Conservation (phyloP, 2,888 invertebrate species). For the Pyrrhia umbra region DNA sequence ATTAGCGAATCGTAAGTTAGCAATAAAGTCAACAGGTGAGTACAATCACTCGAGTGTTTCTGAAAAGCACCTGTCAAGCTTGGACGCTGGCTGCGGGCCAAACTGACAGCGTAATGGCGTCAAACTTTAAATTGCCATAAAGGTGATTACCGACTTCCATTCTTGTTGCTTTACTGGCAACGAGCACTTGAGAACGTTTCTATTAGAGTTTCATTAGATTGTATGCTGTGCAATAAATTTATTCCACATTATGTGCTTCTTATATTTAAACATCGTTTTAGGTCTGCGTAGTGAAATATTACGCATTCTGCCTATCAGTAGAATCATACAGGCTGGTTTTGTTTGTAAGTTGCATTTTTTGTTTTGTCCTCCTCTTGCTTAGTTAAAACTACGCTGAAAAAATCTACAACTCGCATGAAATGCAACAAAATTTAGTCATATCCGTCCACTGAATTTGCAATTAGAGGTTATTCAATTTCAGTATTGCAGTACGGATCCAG, state of each 20-base stretch:
- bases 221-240: neutral
- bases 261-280: too few species aligned
- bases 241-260: neutral
- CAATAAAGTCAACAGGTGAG: conserved; percentile 74
- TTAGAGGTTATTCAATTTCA: conserved; percentile 44
- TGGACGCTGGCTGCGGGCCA: conserved; percentile 75
- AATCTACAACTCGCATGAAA: neutral
- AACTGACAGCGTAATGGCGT: conserved; percentile 70
- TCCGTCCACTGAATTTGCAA: conserved; percentile 23
- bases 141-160: conserved; percentile 52
- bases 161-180: conserved; percentile 25
- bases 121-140: conserved; percentile 53
- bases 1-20: conserved; percentile 47
- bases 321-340: too few species aligned
- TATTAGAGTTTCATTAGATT: conserved; percentile 1
- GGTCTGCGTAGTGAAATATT: too few species aligned
- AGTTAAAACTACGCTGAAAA: neutral
- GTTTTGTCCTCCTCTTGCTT: too few species aligned
- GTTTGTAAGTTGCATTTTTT: too few species aligned
- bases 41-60: conserved; percentile 57
- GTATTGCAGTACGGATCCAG: conserved; percentile 36
- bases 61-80: conserved; percentile 61
- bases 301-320: neutral
- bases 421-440: conserved; percentile 14
- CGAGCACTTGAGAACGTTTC: conserved; percentile 1